These are phyloP conservation scores for Opisthograptis luteolata DNA, from an alignment of 2,888 invertebrate species.

Conservation along the genomic window DNA sequence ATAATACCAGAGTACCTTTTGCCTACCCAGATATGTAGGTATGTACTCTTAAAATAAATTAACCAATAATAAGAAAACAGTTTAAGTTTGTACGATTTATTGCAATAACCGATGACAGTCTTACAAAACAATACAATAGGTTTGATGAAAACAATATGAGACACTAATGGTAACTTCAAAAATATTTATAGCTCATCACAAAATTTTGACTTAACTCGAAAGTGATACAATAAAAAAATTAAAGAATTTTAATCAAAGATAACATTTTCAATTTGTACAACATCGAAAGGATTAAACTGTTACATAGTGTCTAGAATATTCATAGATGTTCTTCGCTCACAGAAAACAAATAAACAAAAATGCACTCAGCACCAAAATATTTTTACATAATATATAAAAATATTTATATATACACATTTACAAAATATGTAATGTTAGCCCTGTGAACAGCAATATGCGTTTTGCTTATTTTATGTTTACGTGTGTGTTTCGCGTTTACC, in stretches of 20 bases:
- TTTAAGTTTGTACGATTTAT: slow-evolving; percentile 76
- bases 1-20: too few relatives aligned
- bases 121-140: slow-evolving; percentile 74
- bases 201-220: slow-evolving; percentile 67
- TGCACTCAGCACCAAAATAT: slow-evolving; percentile 70
- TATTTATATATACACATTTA: slow-evolving; percentile 73
- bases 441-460: slow-evolving; percentile 22
- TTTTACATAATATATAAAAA: slow-evolving; percentile 69
- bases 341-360: slow-evolving; percentile 58
- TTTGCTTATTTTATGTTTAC: too few relatives aligned
- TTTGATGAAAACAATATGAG: slow-evolving; percentile 71
- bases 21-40: too few relatives aligned
- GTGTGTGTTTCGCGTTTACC: too few relatives aligned
- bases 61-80: slow-evolving; percentile 16
- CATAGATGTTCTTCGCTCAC: slow-evolving; percentile 31
- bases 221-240: slow-evolving; percentile 33
- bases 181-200: slow-evolving; percentile 60
- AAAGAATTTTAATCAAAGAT: slow-evolving; percentile 14
- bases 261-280: slow-evolving; percentile 7
- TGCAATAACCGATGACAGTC: slow-evolving; percentile 81
- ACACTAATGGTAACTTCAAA: slow-evolving; percentile 77
- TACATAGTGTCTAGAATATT: slow-evolving; percentile 36
- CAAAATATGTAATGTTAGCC: slow-evolving; percentile 49
- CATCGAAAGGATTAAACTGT: slow-evolving; percentile 25
- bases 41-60: too few relatives aligned